A percentile compares a stretch with the other conserved stretches of the same genome.
These are phyloP conservation scores for Pterois miles DNA, from an alignment of 2,797 vertebrate species.

Conservation along the genomic window DNA sequence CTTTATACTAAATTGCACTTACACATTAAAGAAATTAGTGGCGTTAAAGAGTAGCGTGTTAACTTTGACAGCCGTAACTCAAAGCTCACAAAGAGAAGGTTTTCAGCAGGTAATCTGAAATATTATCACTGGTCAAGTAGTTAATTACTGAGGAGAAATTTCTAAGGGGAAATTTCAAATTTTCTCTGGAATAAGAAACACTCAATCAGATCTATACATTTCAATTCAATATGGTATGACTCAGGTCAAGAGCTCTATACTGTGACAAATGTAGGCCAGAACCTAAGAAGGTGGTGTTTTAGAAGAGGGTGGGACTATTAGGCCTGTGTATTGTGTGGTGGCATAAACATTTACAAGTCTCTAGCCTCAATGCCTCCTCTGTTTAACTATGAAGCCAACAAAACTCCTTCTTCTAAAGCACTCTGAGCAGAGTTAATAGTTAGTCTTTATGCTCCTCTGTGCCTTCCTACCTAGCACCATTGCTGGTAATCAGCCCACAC, in stretches of 20 bases:
- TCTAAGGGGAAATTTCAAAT: background rate
- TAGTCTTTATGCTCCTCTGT: background rate
- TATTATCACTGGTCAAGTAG: background rate
- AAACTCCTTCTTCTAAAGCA: slow-evolving; percentile 28
- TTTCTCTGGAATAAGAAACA: background rate
- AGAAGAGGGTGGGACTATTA: slow-evolving; percentile 38
- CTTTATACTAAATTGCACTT: too few species aligned
- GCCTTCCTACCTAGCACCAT: background rate
- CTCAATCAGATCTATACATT: background rate
- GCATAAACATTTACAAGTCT: slow-evolving; percentile 58
- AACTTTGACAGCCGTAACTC: background rate
- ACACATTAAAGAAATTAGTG: too few species aligned
- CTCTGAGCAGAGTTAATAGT: slow-evolving; percentile 7
- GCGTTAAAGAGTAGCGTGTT: too few species aligned
- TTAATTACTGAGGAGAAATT: background rate
- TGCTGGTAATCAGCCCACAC: slow-evolving; percentile 7
- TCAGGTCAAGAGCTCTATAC: background rate
- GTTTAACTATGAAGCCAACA: slow-evolving; percentile 46
- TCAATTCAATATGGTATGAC: background rate
- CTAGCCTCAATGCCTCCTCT: slow-evolving; percentile 47
- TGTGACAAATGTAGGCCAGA: slow-evolving; percentile 11
- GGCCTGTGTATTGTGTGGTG: slow-evolving; percentile 44
- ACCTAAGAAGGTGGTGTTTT: slow-evolving; percentile 4
- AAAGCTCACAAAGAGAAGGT: background rate
- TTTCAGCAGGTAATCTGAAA: background rate